Evolutionary conservation across 1,140 invertebrate species (phyloP), one percentile per base, ranked within the genome.

Genomic region (Oscheius sp.): DNA sequence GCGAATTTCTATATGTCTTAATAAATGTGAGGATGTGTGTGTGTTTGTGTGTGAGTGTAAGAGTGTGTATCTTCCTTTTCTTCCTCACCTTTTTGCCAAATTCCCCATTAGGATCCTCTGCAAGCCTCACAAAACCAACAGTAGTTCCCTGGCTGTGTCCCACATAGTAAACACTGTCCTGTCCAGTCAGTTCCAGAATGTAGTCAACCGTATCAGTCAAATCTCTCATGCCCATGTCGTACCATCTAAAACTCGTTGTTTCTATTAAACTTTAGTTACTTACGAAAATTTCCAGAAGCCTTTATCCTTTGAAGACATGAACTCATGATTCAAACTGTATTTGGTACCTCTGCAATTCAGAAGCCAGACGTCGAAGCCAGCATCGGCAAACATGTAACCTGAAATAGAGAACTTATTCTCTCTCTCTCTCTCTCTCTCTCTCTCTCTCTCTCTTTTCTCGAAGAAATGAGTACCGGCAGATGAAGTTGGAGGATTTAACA

Each of bases 351-450:
- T 85, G 13, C 85, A 85, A 79, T 91, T 92, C 2, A 88, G 86
- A 75, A 90, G 77, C 90, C 90, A 91, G 0, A 92, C 91, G 79
- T 92, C 91, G 75, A 89, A 92, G 23, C 91, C 90, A 68, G 84
- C 78, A 67, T 89, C 88, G 0, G 88, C 86, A 28, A 90, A 84
- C n/a, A 87, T 74, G 75, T 89, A 91, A 3, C 81, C 90, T 90
- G 31, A 23, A 68, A 31, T 49, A 32, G 45, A 32, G 20, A 10
- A n/a, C n/a, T 42, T 10, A 42, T n/a, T n/a, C 38, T n/a, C n/a
- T n/a, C n/a, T n/a, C n/a, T n/a, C n/a, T n/a, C n/a, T n/a, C n/a
- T n/a, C n/a, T n/a, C n/a, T n/a, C n/a, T n/a, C n/a, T n/a, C n/a
- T n/a, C n/a, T n/a, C n/a, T n/a, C n/a, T n/a, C n/a, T n/a, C 38